These are phyloP conservation scores for Drosophila sucinea DNA, from an alignment of 1,140 invertebrate genomes.

Conservation along the genomic window DNA sequence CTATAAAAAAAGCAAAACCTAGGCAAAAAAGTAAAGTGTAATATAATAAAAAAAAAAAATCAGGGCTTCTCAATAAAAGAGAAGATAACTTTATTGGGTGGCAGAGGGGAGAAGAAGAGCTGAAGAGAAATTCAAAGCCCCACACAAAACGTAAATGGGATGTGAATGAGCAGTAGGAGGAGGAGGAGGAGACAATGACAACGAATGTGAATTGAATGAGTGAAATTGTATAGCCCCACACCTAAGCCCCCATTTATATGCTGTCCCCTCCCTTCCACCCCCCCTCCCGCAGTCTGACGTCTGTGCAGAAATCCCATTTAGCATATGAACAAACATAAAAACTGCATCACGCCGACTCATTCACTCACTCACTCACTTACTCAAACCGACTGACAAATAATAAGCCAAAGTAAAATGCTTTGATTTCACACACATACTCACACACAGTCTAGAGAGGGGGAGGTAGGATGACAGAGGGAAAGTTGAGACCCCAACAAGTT, in stretches of 20 bases:
- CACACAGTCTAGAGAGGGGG: background rate
- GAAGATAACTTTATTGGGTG: conserved; percentile 49
- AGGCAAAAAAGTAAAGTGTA: conserved; percentile 10
- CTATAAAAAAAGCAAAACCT: conserved; percentile 51
- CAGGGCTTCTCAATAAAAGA: conserved; percentile 14
- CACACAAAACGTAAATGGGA: conserved; percentile 61
- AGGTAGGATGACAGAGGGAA: background rate
- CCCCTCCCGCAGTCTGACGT: conserved; percentile 4
- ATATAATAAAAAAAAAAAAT: background rate
- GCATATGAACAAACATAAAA: conserved; percentile 46
- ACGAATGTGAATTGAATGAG: conserved; percentile 70
- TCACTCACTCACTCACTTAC: background rate
- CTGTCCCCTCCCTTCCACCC: background rate
- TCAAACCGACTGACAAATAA: conserved; percentile 46
- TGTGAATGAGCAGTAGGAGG: conserved; percentile 36
- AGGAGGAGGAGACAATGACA: conserved; percentile 27
- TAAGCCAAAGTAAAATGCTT: conserved; percentile 71
- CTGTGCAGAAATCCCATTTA: conserved; percentile 43
- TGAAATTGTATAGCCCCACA: conserved; percentile 56
- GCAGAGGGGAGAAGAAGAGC: background rate
- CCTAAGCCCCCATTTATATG: background rate
- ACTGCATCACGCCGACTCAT: conserved; percentile 49
- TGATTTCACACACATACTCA: conserved; percentile 54
- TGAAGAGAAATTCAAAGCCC: conserved; percentile 62
- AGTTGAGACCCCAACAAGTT: conserved; percentile 10